Evolutionary conservation across 2,113 vertebrate genomes (phyloP), one percentile per base, ranked within the genome.

Genomic region (Regulus satrapa): DNA sequence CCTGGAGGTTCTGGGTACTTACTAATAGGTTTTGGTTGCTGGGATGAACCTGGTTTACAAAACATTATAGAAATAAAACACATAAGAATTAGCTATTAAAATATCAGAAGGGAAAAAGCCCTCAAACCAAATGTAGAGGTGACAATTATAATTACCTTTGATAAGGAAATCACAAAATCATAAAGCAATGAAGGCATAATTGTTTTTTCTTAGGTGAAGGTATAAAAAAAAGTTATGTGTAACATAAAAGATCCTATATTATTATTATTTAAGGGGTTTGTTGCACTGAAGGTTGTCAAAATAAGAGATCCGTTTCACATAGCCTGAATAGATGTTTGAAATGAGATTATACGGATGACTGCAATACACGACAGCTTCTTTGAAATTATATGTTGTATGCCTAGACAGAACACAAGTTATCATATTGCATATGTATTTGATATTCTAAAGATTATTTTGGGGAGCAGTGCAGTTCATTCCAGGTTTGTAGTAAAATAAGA

Each of bases 281-380:
- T 92, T 95, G n/a, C 45, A 12, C 12, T 78, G 12, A 81, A 81
- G 15, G 32, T 67, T 94, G 91, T 94, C 89, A 97, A 94, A 91
- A 94, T 84, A 94, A 74, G 32, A 34, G 36, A 89, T 87, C 76
- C 49, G 4, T 81, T 92, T 92, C 51, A 75, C 26, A 15, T 34
- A 64, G 34, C 14, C 31, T 67, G 72, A 76, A 85, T 59, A 66
- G 58, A 54, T 49, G 32, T 48, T 83, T 86, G 45, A 52, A 75
- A 69, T 55, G 36, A 92, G 78, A 46, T 88, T 79, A 59, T 45
- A 75, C 2, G 8, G 41, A 68, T 75, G 72, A 88, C 29, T 80
- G 40, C 67, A 68, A 64, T 41, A 46, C 23, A 24, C 0, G 2
- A 32, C 21, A 91, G 9, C 21, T 61, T 72, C 34, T 67, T 40